Conservation (phyloP, 2,113 vertebrate species). For the Albula goreensis region DNA sequence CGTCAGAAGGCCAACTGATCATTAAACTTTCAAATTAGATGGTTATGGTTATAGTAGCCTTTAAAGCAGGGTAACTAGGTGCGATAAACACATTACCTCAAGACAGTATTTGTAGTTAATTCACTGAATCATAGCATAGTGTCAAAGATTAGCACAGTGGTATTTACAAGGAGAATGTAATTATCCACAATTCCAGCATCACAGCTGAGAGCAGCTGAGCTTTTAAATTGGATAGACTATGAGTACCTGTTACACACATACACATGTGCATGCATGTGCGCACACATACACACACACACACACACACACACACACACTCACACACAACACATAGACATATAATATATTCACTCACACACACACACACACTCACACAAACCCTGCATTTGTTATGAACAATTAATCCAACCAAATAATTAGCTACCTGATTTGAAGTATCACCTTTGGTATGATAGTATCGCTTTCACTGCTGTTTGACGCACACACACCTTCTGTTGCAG, state of each 20-base stretch:
- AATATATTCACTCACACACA: no score
- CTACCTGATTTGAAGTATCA: background rate
- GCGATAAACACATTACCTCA: background rate
- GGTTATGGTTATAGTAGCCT: background rate
- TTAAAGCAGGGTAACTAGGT: background rate
- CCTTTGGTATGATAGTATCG: background rate
- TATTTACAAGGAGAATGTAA: conserved; percentile 10
- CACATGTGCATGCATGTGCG: background rate
- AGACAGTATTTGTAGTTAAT: background rate
- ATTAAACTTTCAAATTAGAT: background rate
- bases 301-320: background rate
- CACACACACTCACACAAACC: background rate
- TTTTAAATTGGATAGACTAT: background rate
- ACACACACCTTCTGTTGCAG: background rate
- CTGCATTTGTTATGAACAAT: conserved; percentile 11
- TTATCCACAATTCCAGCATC: background rate
- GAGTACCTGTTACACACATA: background rate
- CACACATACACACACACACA: background rate
- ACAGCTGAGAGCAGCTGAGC: background rate
- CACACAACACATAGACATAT: background rate
- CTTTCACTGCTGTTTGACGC: background rate
- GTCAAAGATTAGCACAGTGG: background rate
- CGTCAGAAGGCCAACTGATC: conserved; percentile 21
- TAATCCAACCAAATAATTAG: background rate
- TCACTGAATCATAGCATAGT: background rate